Evolutionary conservation across 2,797 vertebrate species (phyloP), one percentile per base, ranked within the genome.

Genomic region (Aeoliscus strigatus): DNA sequence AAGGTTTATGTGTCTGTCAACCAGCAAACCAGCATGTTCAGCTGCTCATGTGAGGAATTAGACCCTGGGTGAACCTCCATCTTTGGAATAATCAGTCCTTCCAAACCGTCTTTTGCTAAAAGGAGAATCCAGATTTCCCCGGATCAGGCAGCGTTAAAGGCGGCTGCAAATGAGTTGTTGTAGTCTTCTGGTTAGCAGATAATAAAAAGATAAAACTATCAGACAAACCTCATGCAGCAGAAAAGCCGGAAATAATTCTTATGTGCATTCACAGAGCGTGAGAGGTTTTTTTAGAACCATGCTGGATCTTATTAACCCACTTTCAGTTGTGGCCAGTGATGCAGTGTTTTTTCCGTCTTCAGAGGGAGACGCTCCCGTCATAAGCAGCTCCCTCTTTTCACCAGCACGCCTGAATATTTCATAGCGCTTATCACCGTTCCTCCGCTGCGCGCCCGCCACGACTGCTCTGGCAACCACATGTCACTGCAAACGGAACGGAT

Each of bases 371-470:
- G 28, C 40, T 35, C 1, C n/a, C 39, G 58, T 66, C 66, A 48
- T 64, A 48, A 61, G 36, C 58, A 45, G 38, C 57, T 50, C 33
- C 27, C 36, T 56, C 44, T 51, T 38, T 70, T 50, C 52, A 55
- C 61, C 42, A 57, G 46, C 57, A 60, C 40, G 35, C 35, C 62
- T 83, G 63, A 81, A 80, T 83, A 80, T 84, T 83, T 84, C 62
- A 84, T 77, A 31, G 26, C 31, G 9, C 48, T 61, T 39, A 30
- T 46, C 70, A 39, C 32, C 48, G 52, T 52, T 67, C 45, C 59
- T 58, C 53, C 27, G 39, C 48, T 34, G 56, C 60, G 39, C n/a
- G 13, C 25, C 27, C 23, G 34, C 35, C 33, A 58, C 47, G 52
- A 46, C 43, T 59, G 53, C 49, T 56, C 55, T 56, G 13, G 13